These are phyloP conservation scores for Epinephelus lanceolatus DNA, from an alignment of 2,113 vertebrate species.

Conservation along the genomic window DNA sequence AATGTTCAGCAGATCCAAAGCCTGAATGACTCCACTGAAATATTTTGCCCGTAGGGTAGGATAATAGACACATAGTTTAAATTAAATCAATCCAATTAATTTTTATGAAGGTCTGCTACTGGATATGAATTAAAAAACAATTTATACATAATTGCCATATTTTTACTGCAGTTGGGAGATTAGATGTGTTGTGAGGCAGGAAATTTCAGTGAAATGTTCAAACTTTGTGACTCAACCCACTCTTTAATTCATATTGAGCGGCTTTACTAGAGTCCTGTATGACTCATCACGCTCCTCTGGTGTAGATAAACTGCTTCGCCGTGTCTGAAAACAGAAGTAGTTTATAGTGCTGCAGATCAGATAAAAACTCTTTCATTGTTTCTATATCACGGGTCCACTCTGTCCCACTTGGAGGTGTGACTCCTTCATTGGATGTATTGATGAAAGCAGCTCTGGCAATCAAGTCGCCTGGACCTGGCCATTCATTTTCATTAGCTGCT, in stretches of 20 bases:
- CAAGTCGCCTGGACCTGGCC: constrained; percentile 49
- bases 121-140: constrained; percentile 18
- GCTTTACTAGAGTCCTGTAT: background rate
- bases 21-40: constrained; percentile 26
- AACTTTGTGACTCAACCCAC: background rate
- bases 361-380: constrained; percentile 30
- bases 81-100: constrained; percentile 30
- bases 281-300: background rate
- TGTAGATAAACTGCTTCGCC: background rate
- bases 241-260: background rate
- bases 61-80: background rate
- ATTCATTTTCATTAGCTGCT: constrained; percentile 79
- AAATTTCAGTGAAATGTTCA: background rate
- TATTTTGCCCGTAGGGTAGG: constrained; percentile 3
- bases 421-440: constrained; percentile 69
- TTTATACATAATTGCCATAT: background rate
- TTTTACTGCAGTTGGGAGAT: constrained; percentile 6
- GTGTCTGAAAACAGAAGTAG: constrained; percentile 1
- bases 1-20: constrained; percentile 10
- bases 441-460: constrained; percentile 75
- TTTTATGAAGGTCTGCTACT: constrained; percentile 17
- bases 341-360: constrained; percentile 5
- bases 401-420: constrained; percentile 37
- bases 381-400: constrained; percentile 36
- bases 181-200: background rate